Base-by-base conservation (phyloP, 2,888 invertebrate species). In the Catonia carolina region DNA sequence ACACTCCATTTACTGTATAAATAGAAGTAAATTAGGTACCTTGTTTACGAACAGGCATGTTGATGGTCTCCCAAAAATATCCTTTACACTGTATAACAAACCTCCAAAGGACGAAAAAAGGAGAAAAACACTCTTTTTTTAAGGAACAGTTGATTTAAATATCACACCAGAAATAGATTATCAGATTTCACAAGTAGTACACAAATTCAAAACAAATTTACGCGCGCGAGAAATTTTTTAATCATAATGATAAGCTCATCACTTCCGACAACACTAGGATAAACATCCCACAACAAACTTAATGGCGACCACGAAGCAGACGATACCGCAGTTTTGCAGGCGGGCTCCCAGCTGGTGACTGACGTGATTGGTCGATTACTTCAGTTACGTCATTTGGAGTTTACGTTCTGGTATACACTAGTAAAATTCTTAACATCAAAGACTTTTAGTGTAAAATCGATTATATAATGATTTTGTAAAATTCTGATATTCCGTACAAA, bases 21-120 rank as follows among this genome's bases (percentile, higher is more conserved):
- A 27, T 27, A 45, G 22, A 45, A 14, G 22, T 23, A 45, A 45
- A 22, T 27, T 45, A 7, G 27, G 14, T 45, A 84, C 84, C 84
- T 83, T 84, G 84, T 78, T 84, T 84, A 74, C 83, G 82, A 74
- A 84, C 84, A 74, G 84, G 84, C 84, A 84, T 84, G 75, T 75
- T 69, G 54, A 47, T 51, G 15, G 18, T 53, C 39, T 49, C 52
- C 49, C 45, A 45, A 45, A 45, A 45, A 45, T 45, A 45, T 45
- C 45, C 45, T 45, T 17, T 45, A 14, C 45, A 45, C 45, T 18
- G n/a, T 23, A 22, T 22, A 22, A 45, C 22, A n/a, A 45, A 45
- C 45, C 22, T 45, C 45, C 45, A 45, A 22, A 22, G 22, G 27
- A 20, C 14, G 14, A 20, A 23, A 14, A 17, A 27, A 45, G 22